Evolutionary conservation across 2,888 invertebrate genomes (phyloP).

Genomic region (Leptothorax acervorum): DNA sequence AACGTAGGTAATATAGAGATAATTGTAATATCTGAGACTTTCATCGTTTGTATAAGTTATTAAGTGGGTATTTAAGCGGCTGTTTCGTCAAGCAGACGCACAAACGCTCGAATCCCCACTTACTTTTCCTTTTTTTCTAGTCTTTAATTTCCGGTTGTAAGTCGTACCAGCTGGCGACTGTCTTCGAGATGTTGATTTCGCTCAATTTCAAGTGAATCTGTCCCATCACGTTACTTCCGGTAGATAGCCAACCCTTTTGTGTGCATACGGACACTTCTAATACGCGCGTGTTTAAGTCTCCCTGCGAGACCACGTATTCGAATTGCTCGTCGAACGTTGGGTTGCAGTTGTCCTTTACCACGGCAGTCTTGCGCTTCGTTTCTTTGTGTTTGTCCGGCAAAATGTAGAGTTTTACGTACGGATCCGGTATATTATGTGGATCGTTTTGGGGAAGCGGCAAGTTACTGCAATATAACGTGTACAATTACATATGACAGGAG

Average conservation of each 20-base stretch:
- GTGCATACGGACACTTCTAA: constrained; percentile 95
- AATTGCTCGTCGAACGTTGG: constrained; percentile 96
- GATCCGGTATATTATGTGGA: constrained; percentile 94
- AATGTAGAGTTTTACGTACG: constrained; percentile 95
- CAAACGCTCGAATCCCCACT: constrained; percentile 67
- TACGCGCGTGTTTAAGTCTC: constrained; percentile 91
- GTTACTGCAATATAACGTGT: constrained; percentile 87
- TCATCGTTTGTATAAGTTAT: constrained; percentile 49
- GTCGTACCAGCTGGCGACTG: constrained; percentile 91
- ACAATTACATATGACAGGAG: not conserved
- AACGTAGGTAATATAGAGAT: constrained; percentile 24
- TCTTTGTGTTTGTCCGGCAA: constrained; percentile 94
- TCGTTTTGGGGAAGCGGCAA: constrained; percentile 91
- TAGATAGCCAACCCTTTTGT: constrained; percentile 93
- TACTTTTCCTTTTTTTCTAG: constrained; percentile 76
- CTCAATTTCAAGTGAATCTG: constrained; percentile 91
- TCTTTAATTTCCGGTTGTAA: constrained; percentile 87
- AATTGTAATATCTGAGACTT: constrained; percentile 40
- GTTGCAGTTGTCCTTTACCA: constrained; percentile 95
- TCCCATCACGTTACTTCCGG: constrained; percentile 94
- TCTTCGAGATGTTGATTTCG: constrained; percentile 89
- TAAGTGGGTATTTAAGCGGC: constrained; percentile 57
- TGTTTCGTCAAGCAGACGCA: constrained; percentile 63
- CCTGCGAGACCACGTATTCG: constrained; percentile 94
- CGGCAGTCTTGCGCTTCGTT: constrained; percentile 94